Conservation (phyloP, 2,797 vertebrate species). For the Chelonia mydas region DNA sequence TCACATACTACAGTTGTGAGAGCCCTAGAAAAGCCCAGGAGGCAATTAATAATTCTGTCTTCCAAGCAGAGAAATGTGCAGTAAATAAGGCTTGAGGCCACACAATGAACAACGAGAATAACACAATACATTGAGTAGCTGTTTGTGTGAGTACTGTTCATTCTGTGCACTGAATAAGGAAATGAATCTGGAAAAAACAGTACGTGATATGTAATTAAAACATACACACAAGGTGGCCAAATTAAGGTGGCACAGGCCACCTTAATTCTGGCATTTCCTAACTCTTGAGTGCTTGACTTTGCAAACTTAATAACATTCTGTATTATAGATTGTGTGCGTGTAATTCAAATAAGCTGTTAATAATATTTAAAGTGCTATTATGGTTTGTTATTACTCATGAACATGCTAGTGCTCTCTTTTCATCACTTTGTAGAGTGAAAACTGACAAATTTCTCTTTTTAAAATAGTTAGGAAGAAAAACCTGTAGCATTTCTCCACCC, state of each 20-base stretch:
- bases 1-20: neutral
- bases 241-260: neutral
- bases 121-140: neutral
- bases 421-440: neutral
- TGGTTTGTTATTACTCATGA: neutral
- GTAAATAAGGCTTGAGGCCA: neutral
- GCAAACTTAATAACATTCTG: neutral
- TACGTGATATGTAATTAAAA: neutral
- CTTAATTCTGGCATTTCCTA: neutral
- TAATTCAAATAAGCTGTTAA: neutral
- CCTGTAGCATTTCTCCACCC: neutral
- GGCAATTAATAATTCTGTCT: neutral
- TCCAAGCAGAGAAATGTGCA: neutral
- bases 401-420: neutral
- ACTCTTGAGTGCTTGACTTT: neutral
- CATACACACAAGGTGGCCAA: neutral
- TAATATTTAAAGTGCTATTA: neutral
- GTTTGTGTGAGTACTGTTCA: neutral
- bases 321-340: neutral
- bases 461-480: neutral
- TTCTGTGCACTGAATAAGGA: neutral
- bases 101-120: neutral
- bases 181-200: neutral
- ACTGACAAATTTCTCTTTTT: neutral
- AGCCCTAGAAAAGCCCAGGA: neutral